Evolutionary conservation across 2,113 vertebrate species (phyloP).

Genomic region (Lota lota): DNA sequence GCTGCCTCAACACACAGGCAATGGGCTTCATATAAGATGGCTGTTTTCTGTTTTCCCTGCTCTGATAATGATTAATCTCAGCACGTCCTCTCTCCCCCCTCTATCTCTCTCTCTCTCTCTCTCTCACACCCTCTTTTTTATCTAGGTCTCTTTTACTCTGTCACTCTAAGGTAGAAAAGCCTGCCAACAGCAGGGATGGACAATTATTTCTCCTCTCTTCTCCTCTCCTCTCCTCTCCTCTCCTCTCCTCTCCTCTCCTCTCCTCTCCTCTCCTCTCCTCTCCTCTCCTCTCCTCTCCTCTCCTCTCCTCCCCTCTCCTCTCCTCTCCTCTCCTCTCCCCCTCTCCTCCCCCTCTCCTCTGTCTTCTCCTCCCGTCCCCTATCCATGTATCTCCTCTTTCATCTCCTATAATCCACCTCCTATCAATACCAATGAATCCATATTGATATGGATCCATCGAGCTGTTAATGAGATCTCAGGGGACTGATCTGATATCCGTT

Average conservation of each 20-base stretch:
- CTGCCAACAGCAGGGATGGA: slow-evolving; percentile 33
- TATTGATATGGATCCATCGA: no score
- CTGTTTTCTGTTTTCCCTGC: slow-evolving; percentile 27
- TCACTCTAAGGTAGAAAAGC: slow-evolving; percentile 51
- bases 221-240: background rate
- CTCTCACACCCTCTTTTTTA: slow-evolving; percentile 31
- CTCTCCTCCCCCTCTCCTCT: background rate
- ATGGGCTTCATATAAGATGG: slow-evolving; percentile 53
- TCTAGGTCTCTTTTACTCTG: slow-evolving; percentile 38
- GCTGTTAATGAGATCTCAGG: no score
- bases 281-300: background rate
- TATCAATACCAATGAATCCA: no score
- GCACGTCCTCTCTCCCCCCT: slow-evolving; percentile 23
- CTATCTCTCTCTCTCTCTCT: slow-evolving; percentile 35
- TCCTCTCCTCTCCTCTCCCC: background rate
- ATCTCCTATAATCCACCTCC: no score
- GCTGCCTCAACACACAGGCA: slow-evolving; percentile 47
- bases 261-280: background rate
- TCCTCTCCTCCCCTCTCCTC: background rate
- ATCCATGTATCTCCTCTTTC: no score
- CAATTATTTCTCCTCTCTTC: slow-evolving; percentile 11
- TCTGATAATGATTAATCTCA: slow-evolving; percentile 59
- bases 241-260: background rate
- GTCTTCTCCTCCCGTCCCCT: background rate
- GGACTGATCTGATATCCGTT: no score